Conservation (phyloP, 2,113 vertebrate species). For the Danio rerio region GRCz12tu NC_133199.1:9078001-9078500, state of each 20-base stretch:
- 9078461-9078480: background rate
- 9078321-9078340: background rate
- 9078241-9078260: constrained; percentile 58
- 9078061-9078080: constrained; percentile 68
- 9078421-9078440: constrained; percentile 80
- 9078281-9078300: background rate
- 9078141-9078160: constrained; percentile 70
- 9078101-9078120: constrained; percentile 65
- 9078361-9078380: constrained; percentile 51
- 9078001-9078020: constrained; percentile 70
- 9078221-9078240: constrained; percentile 57
- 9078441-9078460: constrained; percentile 65
- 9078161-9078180: constrained; percentile 64
- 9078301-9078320: background rate
- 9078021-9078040: constrained; percentile 77
- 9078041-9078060: constrained; percentile 78
- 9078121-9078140: constrained; percentile 74
- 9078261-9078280: background rate
- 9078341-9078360: background rate
- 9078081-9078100: constrained; percentile 71
- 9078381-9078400: constrained; percentile 67
- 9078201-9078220: constrained; percentile 58
- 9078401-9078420: constrained; percentile 90
- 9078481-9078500: background rate
- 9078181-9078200: constrained; percentile 57